Evolutionary conservation across 2,797 vertebrate genomes (phyloP).

Genomic region (Cyprinodon diabolis): DNA sequence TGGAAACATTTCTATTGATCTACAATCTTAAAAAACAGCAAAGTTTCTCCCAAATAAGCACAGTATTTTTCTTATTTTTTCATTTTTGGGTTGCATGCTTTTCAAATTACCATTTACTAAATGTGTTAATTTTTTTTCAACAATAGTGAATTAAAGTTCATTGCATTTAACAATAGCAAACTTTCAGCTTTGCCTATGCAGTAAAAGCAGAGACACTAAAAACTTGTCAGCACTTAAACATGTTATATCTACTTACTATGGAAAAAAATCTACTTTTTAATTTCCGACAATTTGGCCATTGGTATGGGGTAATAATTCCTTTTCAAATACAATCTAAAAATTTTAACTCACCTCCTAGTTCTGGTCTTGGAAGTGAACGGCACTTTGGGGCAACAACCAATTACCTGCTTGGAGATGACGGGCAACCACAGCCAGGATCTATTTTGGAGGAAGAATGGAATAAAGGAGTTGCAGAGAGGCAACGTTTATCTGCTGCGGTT

Average conservation of each 20-base stretch:
- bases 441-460: conserved; percentile 64
- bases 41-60: too few species aligned
- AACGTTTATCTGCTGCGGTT: conserved; percentile 47
- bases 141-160: too few species aligned
- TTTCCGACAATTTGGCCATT: neutral
- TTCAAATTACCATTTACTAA: too few species aligned
- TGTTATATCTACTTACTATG: too few species aligned
- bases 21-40: too few species aligned
- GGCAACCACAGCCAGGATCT: conserved; percentile 31
- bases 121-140: too few species aligned
- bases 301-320: neutral
- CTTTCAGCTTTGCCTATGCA: neutral
- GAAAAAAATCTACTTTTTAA: neutral
- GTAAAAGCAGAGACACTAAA: neutral
- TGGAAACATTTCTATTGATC: too few species aligned
- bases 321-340: neutral
- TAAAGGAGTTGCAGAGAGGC: conserved; percentile 34
- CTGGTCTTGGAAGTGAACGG: conserved; percentile 68
- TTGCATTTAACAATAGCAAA: neutral
- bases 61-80: too few species aligned
- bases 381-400: conserved; percentile 5
- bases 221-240: neutral
- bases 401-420: conserved; percentile 56
- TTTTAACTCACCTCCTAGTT: conserved; percentile 41
- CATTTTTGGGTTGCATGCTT: too few species aligned